Conservation (phyloP, 2,113 vertebrate species). For the Equus przewalskii region DNA sequence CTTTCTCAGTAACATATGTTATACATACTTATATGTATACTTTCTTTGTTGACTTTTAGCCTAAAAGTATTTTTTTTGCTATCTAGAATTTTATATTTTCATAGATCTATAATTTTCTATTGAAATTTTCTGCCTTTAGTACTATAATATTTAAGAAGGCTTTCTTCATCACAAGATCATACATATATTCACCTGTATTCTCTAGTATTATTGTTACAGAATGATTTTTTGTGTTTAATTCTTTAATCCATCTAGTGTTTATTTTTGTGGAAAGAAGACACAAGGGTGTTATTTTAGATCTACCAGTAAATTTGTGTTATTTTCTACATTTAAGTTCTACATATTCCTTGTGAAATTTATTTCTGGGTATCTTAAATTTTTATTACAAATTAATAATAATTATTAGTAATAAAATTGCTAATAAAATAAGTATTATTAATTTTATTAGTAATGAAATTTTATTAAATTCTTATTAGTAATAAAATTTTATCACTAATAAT, state of each 20-base stretch:
- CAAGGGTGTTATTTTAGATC: not conserved
- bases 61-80: not conserved
- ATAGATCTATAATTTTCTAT: not conserved
- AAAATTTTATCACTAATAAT: not conserved
- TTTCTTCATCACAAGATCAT: not conserved
- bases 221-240: not conserved
- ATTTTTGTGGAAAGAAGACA: not conserved
- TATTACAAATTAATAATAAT: not conserved
- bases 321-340: not conserved
- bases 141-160: not conserved
- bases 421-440: too few species aligned
- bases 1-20: not conserved
- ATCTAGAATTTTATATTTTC: constrained; percentile 31
- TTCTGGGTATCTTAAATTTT: constrained; percentile 3
- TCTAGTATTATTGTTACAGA: not conserved
- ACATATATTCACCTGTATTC: not conserved
- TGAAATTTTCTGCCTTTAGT: not conserved
- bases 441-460: too few species aligned
- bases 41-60: not conserved
- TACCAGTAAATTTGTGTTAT: not conserved
- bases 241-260: not conserved
- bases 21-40: not conserved
- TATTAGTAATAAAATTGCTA: not conserved
- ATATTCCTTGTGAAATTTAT: not conserved
- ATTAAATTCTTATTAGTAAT: not conserved